phyloP scores from a whole-genome alignment of 2,888 invertebrate genomes.

The Hartigia nigra region DNA sequence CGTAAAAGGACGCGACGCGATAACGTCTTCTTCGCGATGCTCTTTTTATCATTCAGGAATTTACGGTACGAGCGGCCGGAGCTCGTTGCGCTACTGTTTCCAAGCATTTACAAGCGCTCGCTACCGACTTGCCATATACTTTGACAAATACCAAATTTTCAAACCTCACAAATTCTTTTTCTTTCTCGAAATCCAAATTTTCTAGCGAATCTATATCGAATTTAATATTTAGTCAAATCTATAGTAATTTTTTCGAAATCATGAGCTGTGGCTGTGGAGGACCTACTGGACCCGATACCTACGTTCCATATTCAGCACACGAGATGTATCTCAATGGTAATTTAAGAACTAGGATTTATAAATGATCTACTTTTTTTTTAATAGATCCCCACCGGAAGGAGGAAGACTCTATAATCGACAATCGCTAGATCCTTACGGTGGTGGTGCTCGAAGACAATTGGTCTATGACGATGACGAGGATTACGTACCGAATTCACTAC shows the following conservation, averaged over 20 bases:
- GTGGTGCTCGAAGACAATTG: not conserved
- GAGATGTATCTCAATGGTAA: not conserved
- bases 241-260: not conserved
- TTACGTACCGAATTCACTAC: not conserved
- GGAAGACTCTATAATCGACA: not conserved
- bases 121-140: not conserved
- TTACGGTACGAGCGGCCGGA: not conserved
- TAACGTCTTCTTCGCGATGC: not conserved
- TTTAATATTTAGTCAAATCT: not conserved
- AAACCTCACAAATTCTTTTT: not conserved
- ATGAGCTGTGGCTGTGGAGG: not conserved
- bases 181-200: not conserved
- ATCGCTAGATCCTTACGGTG: not conserved
- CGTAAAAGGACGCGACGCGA: not conserved
- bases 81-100: not conserved
- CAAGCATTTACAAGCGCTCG: not conserved
- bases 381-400: conserved; percentile 9
- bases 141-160: not conserved
- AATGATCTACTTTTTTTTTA: not conserved
- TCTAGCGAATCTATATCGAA: not conserved
- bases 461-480: not conserved
- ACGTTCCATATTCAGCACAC: not conserved
- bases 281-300: not conserved
- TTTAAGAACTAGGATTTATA: not conserved
- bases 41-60: not conserved